Evolutionary conservation across 2,888 invertebrate species (phyloP).

Genomic region (Drosophila atripex): DNA sequence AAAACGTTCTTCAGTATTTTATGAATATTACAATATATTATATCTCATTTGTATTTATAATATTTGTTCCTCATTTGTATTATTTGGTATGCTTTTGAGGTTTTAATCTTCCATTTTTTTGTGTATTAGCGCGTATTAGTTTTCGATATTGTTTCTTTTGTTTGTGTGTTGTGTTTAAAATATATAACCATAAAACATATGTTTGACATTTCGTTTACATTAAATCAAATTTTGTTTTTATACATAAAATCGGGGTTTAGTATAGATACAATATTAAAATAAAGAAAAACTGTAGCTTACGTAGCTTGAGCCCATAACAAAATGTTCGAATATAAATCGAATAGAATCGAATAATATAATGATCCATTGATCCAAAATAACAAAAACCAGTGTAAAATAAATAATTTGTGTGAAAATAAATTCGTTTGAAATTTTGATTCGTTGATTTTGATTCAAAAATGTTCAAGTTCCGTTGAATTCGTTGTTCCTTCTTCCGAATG

Average conservation of each 20-base stretch:
- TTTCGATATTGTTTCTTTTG: constrained; percentile 20
- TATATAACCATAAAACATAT: constrained; percentile 67
- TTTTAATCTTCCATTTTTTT: constrained; percentile 41
- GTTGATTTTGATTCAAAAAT: constrained; percentile 30
- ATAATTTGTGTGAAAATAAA: constrained; percentile 37
- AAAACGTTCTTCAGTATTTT: constrained; percentile 38
- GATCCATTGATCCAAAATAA: constrained; percentile 3
- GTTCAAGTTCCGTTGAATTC: constrained; percentile 18
- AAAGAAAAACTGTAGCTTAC: constrained; percentile 66
- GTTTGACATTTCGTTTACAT: constrained; percentile 66
- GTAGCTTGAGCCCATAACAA: constrained; percentile 71
- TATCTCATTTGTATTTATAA: constrained; percentile 46
- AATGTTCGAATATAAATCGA: constrained; percentile 34
- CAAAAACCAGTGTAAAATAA: constrained; percentile 25
- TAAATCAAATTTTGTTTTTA: constrained; percentile 61
- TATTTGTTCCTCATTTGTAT: constrained; percentile 52
- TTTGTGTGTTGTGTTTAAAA: constrained; percentile 38
- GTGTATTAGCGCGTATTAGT: constrained; percentile 51
- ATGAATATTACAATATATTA: constrained; percentile 66
- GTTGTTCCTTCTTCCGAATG: constrained; percentile 1
- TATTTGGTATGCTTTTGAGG: constrained; percentile 68
- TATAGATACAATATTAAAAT: constrained; percentile 53
- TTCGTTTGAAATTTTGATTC: constrained; percentile 37
- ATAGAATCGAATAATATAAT: constrained; percentile 5
- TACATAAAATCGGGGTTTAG: constrained; percentile 65